Percentiles rank a stretch among this genome's conserved stretches.
Evolutionary conservation across 2,888 invertebrate genomes (phyloP).

Genomic region (Papilio demoleus): DNA sequence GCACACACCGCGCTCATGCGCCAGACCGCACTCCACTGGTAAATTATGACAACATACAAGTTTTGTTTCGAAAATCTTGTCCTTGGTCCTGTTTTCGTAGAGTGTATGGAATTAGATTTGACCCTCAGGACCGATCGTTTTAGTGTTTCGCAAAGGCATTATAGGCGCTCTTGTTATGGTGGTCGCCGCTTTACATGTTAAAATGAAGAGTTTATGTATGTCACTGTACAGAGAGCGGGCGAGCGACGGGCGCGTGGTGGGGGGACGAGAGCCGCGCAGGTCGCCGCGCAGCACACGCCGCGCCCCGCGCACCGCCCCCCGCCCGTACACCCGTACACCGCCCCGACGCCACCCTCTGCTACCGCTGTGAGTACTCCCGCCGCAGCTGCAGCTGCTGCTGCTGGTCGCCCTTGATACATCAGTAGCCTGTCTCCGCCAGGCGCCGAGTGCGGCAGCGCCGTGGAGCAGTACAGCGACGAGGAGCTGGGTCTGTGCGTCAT

Average conservation of each 20-base stretch:
- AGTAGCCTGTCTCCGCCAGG: constrained; percentile 75
- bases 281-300: constrained; percentile 49
- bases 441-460: constrained; percentile 94
- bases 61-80: too few relatives aligned
- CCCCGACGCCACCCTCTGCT: constrained; percentile 63
- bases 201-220: neutral
- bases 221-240: constrained; percentile 45
- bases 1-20: constrained; percentile 19
- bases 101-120: neutral
- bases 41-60: neutral
- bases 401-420: too few relatives aligned
- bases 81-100: too few relatives aligned
- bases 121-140: too few relatives aligned
- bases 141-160: too few relatives aligned
- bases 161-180: too few relatives aligned
- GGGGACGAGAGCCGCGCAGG: constrained; percentile 50
- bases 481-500: constrained; percentile 97
- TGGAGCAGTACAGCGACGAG: constrained; percentile 98
- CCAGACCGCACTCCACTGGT: constrained; percentile 36
- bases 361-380: constrained; percentile 65
- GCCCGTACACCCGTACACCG: constrained; percentile 73
- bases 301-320: constrained; percentile 71
- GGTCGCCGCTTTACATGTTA: too few relatives aligned
- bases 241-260: constrained; percentile 46
- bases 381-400: too few relatives aligned